Evolutionary conservation across 2,113 vertebrate genomes (phyloP), one percentile per base, ranked within the genome.

Genomic region (Clarias macrocephalus): DNA sequence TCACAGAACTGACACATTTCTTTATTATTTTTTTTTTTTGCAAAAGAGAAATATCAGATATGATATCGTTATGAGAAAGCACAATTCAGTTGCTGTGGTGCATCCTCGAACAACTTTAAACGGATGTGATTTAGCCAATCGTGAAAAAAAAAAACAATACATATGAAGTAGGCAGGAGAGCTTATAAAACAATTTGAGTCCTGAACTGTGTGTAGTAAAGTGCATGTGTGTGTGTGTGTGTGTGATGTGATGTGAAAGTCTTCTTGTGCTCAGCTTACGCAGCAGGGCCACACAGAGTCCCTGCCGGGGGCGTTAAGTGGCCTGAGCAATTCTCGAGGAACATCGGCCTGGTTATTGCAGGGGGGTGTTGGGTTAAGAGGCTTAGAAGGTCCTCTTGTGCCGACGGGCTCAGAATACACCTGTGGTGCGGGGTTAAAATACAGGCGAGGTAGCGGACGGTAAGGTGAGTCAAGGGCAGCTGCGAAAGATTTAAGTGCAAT

Each of bases 241-340:
- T 73, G 70, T 23, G 18, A 33, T 37, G 33, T 37, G 33, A 59
- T 11, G n/a, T 80, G 18, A 30, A 56, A 60, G 28, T 59, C 3
- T 60, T 80, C 60, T 80, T 60, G 56, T 80, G 56, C 56, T 80
- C 30, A 80, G 56, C 12, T 18, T 80, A 60, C 77, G 2, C 77
- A 80, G 77, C 56, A 33, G 77, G 77, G n/a, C 18, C 77, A 80
- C 56, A 33, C 77, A 59, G 77, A 60, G 76, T 80, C 18, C 77
- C 77, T 80, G 77, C 77, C 28, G 77, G 28, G 59, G 77, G 77
- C 60, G 77, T 80, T 80, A 80, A 80, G 77, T 80, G 77, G 77
- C 77, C 77, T 59, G 77, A 60, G 77, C 77, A 80, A 80, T 80
- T 80, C 77, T 59, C 56, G 77, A 60, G 56, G 77, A 80, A 57